These are phyloP conservation scores for Rhinogobius similis DNA, from an alignment of 2,113 vertebrate species.

Conservation along the genomic window DNA sequence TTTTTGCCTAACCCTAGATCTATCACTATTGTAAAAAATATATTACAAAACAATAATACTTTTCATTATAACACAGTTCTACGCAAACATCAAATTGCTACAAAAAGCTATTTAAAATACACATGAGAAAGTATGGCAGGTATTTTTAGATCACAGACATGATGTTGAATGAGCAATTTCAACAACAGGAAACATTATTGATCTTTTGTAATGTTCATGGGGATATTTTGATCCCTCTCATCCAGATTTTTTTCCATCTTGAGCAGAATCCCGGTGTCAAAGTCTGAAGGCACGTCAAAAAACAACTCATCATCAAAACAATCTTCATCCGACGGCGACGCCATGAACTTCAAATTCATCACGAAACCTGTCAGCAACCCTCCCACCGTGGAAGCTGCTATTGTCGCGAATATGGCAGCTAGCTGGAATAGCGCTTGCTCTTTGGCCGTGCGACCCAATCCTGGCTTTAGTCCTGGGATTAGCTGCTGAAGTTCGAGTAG, in stretches of 20 bases:
- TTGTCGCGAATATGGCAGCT: slow-evolving; percentile 61
- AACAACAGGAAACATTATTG: not conserved
- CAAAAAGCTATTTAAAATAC: too few relatives aligned
- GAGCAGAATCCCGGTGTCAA: not conserved
- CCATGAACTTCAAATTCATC: slow-evolving; percentile 73
- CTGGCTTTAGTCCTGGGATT: slow-evolving; percentile 65
- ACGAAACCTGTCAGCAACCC: slow-evolving; percentile 67
- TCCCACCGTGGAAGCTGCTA: slow-evolving; percentile 35
- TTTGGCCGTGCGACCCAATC: slow-evolving; percentile 32
- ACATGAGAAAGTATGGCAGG: too few relatives aligned
- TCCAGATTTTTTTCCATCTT: not conserved
- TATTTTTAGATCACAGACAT: too few relatives aligned
- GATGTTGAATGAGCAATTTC: not conserved
- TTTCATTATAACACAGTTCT: too few relatives aligned
- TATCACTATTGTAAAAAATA: too few relatives aligned
- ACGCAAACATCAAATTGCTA: too few relatives aligned
- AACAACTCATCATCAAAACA: slow-evolving; percentile 78
- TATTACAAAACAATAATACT: too few relatives aligned
- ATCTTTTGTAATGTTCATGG: slow-evolving; percentile 29
- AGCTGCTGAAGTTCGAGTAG: slow-evolving; percentile 48
- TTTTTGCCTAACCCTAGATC: too few relatives aligned
- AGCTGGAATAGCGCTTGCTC: slow-evolving; percentile 74
- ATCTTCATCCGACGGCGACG: slow-evolving; percentile 56
- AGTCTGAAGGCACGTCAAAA: slow-evolving; percentile 71
- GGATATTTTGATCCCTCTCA: slow-evolving; percentile 16